Percentiles rank a stretch among this genome's conserved stretches.
Evolutionary conservation across 2,888 invertebrate genomes (phyloP).

Genomic region (Listrodromus nycthemerus): DNA sequence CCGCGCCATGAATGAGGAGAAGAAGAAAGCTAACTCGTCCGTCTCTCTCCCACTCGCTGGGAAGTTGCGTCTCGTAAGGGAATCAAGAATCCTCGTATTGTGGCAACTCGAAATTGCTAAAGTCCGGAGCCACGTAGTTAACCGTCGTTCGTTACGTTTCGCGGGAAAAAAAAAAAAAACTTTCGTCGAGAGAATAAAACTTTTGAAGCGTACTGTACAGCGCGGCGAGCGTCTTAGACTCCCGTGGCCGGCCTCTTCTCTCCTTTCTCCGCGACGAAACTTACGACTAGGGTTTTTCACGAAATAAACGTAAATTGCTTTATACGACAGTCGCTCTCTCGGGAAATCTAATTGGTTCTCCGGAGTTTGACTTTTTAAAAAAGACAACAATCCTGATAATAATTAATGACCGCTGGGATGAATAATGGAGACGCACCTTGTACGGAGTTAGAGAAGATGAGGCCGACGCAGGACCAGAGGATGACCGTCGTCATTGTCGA

Average conservation of each 20-base stretch:
- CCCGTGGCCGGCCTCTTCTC: background rate
- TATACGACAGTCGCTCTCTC: background rate
- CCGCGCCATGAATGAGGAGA: slow-evolving; percentile 56
- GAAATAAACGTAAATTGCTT: background rate
- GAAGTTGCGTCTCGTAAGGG: slow-evolving; percentile 3
- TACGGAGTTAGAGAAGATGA: slow-evolving; percentile 75
- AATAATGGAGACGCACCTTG: slow-evolving; percentile 75
- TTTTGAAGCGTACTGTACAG: slow-evolving; percentile 38
- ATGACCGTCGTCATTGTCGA: slow-evolving; percentile 68
- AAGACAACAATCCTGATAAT: background rate
- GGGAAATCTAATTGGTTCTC: background rate
- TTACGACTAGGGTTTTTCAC: background rate
- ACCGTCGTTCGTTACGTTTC: background rate
- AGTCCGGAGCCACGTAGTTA: background rate
- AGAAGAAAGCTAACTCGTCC: slow-evolving; percentile 28
- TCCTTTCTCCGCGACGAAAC: background rate
- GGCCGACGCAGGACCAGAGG: slow-evolving; percentile 76
- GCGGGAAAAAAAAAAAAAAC: background rate
- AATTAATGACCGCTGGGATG: background rate
- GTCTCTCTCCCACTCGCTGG: background rate
- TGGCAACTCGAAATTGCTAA: slow-evolving; percentile 5
- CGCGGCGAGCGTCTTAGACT: background rate
- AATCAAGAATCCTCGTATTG: slow-evolving; percentile 7
- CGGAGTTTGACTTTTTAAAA: background rate
- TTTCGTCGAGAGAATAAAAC: slow-evolving; percentile 19